phyloP scores from a whole-genome alignment of 2,888 invertebrate genomes.

The Cyclophora punctaria region DNA sequence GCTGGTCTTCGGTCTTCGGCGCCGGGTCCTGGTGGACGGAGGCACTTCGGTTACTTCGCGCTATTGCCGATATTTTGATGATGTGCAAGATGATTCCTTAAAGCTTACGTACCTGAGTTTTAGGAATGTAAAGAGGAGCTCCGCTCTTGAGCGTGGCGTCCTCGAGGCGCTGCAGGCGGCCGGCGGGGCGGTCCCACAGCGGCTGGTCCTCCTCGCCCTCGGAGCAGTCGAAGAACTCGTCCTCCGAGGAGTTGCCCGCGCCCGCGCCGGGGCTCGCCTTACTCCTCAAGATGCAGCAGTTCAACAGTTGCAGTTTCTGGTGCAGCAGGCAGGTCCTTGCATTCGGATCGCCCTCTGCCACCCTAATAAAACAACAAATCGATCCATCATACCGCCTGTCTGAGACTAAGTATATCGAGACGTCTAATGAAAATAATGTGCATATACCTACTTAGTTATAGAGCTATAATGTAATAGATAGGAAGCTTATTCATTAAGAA shows the following conservation, averaged over 20 bases:
- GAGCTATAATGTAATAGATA: neutral
- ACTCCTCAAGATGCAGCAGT: slow-evolving; percentile 83
- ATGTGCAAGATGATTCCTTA: too few species aligned
- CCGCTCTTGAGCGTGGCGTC: slow-evolving; percentile 57
- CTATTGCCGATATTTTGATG: neutral
- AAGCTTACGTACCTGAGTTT: slow-evolving; percentile 47
- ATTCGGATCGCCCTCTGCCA: slow-evolving; percentile 89
- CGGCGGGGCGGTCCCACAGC: slow-evolving; percentile 55
- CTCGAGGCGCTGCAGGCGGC: slow-evolving; percentile 50
- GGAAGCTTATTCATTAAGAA: slow-evolving; percentile 15
- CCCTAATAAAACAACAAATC: slow-evolving; percentile 64
- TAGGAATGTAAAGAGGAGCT: slow-evolving; percentile 56
- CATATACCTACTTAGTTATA: too few species aligned
- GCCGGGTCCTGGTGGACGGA: slow-evolving; percentile 84
- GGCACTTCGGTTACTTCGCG: too few species aligned
- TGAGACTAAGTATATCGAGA: too few species aligned
- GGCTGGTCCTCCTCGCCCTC: slow-evolving; percentile 71
- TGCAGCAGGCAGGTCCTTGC: slow-evolving; percentile 92
- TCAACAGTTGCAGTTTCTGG: slow-evolving; percentile 94
- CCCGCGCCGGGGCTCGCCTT: slow-evolving; percentile 42
- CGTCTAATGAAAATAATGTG: too few species aligned
- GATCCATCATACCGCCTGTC: too few species aligned
- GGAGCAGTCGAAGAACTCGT: slow-evolving; percentile 88
- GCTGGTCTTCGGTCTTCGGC: slow-evolving; percentile 97
- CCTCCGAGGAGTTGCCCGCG: slow-evolving; percentile 56